Percentiles rank a stretch among this genome's conserved stretches.
phyloP scores from a whole-genome alignment of 2,797 vertebrate species.

The Ctenopoma multispine region DNA sequence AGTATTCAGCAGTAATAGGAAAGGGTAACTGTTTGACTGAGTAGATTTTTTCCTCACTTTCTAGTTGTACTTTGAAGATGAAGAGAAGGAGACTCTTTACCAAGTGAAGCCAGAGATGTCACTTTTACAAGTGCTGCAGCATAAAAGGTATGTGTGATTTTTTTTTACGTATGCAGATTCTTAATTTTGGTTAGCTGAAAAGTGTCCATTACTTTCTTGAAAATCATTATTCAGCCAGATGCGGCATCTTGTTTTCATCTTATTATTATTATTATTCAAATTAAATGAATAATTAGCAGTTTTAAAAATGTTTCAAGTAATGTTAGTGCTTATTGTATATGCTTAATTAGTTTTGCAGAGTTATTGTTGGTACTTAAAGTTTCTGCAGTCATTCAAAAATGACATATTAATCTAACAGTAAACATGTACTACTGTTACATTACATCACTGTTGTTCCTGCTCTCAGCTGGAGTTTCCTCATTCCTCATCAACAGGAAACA shows the following conservation, averaged over 20 bases:
- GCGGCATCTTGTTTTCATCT: not conserved
- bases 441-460: no score
- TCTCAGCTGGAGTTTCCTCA: no score
- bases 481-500: no score
- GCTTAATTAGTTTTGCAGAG: no score
- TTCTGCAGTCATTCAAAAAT: not conserved
- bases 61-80: constrained; percentile 94
- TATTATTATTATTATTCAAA: not conserved
- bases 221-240: not conserved
- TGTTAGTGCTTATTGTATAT: no score
- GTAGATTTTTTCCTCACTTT: not conserved
- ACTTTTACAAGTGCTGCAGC: constrained; percentile 87
- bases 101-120: constrained; percentile 80
- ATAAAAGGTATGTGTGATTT: constrained; percentile 83
- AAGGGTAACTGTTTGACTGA: not conserved
- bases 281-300: not conserved
- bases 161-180: not conserved
- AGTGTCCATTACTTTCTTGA: not conserved
- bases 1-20: not conserved
- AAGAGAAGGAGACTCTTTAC: constrained; percentile 83
- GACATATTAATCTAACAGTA: no score
- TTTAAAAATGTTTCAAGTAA: no score
- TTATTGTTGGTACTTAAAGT: not conserved
- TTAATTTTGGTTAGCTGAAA: not conserved
- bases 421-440: no score